Evolutionary conservation across 2,113 vertebrate species (phyloP).

Genomic region (Odontophorus gujanensis): DNA sequence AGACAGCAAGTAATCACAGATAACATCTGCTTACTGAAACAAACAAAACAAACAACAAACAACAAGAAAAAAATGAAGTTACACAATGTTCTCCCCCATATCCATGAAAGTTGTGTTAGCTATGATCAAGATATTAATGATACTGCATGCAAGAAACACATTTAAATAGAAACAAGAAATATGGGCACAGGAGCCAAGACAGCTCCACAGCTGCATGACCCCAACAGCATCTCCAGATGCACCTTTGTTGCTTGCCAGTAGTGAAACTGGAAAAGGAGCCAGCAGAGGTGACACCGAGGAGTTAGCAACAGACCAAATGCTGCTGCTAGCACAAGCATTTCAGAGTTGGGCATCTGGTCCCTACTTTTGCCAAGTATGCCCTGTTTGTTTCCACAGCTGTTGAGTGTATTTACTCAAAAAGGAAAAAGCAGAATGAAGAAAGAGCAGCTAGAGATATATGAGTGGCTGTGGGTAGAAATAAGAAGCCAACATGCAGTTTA

Average conservation of each 20-base stretch:
- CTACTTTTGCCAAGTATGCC: slow-evolving; percentile 78
- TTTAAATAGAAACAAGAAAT: slow-evolving; percentile 37
- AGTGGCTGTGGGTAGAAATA: slow-evolving; percentile 42
- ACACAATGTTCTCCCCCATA: neutral
- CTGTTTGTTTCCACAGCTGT: slow-evolving; percentile 82
- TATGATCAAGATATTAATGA: neutral
- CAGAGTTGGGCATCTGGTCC: slow-evolving; percentile 76
- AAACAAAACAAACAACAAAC: neutral
- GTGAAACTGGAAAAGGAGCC: slow-evolving; percentile 23
- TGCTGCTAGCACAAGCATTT: slow-evolving; percentile 63
- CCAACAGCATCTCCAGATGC: slow-evolving; percentile 67
- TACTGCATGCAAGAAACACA: neutral
- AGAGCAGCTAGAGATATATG: neutral
- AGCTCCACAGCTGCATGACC: slow-evolving; percentile 52
- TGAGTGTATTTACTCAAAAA: slow-evolving; percentile 71
- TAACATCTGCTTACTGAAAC: neutral
- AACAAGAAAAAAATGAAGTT: neutral
- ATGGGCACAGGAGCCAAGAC: neutral
- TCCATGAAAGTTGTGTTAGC: rapidly evolving
- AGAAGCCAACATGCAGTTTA: slow-evolving; percentile 58
- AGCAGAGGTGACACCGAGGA: slow-evolving; percentile 73
- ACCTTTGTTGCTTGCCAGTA: slow-evolving; percentile 60
- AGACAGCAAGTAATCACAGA: neutral
- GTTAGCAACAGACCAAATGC: slow-evolving; percentile 27
- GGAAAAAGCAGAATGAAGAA: slow-evolving; percentile 43